Evolutionary conservation across 2,113 vertebrate genomes (phyloP).

Genomic region (Ctenomys sociabilis): DNA sequence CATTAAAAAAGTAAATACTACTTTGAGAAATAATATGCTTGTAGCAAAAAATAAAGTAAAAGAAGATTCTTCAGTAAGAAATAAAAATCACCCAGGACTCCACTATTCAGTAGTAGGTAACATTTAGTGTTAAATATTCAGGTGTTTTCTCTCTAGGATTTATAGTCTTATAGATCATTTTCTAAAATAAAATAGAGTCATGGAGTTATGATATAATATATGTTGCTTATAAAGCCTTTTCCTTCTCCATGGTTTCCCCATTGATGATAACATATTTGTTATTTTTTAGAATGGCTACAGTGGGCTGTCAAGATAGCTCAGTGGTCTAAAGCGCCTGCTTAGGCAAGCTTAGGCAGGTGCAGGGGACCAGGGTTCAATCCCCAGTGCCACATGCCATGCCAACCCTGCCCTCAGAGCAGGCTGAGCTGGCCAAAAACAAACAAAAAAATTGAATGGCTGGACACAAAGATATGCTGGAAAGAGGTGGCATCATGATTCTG

Average conservation of each 20-base stretch:
- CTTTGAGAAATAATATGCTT: conserved; percentile 30
- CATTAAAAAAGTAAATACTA: conserved; percentile 39
- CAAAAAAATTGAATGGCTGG: no score
- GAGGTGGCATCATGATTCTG: not conserved
- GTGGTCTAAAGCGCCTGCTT: no score
- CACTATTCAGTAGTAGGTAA: not conserved
- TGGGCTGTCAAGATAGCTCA: no score
- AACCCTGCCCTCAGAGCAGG: no score
- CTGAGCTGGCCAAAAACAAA: no score
- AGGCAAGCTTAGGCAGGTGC: no score
- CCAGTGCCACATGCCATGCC: no score
- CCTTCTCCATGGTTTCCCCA: not conserved
- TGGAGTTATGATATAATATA: not conserved
- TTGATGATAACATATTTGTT: not conserved
- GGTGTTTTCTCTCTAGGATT: not conserved
- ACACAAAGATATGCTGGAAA: not conserved
- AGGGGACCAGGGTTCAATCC: no score
- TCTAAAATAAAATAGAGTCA: not conserved
- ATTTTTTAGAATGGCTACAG: not conserved
- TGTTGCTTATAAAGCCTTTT: conserved; percentile 2
- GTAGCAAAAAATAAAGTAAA: not conserved
- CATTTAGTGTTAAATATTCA: conserved; percentile 40
- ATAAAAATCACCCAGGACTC: not conserved
- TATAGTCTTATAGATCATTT: conserved; percentile 5
- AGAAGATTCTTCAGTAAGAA: not conserved